Base-by-base conservation (phyloP, 2,797 vertebrate genomes). In the Mormyrops attenuatus region DNA sequence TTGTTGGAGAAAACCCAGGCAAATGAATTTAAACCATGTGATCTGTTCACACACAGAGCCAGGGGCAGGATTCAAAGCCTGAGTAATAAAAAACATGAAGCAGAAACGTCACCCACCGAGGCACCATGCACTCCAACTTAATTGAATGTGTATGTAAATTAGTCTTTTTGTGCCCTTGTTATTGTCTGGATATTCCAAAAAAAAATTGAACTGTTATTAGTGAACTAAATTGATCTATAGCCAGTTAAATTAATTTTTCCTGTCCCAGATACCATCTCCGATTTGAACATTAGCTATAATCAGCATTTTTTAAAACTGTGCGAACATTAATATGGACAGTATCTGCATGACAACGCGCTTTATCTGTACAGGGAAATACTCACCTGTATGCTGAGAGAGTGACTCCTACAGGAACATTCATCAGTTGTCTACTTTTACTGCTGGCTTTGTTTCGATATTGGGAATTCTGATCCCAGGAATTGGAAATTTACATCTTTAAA, bases 81-180 rank as follows among this genome's bases (percentile, higher is more conserved):
- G 41, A 47, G 20, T 82, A n/a, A 47, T 47, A 82, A 47, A 22
- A 47, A 73, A 17, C 30, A 60, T 1, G 66, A 38, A 17, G 17
- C 5, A 44, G 7, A 44, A 80, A 5, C 41, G 77, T 47, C 15
- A 44, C 73, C 34, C 73, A 82, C 17, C 8, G 3, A 47, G 41
- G 20, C 77, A n/a, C 41, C 7, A 47, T 82, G 38, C 77, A 20
- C 41, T 82, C 77, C 77, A 44, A 47, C 41, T 82, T 44, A 82
- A 82, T 47, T 82, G 20, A 82, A 82, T 82, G 77, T 47, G 8
- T 44, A 82, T 82, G 77, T 82, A 82, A 85, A 49, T 85, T 52
- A 85, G 80, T 13, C 82, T 85, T 52, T 47, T 30, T 50, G 47
- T 49, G 3, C 9, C 44, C 49, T 52, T 52, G 47, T 84, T 84